Conservation (phyloP, 1,140 invertebrate genomes). For the Limonius californicus region DNA sequence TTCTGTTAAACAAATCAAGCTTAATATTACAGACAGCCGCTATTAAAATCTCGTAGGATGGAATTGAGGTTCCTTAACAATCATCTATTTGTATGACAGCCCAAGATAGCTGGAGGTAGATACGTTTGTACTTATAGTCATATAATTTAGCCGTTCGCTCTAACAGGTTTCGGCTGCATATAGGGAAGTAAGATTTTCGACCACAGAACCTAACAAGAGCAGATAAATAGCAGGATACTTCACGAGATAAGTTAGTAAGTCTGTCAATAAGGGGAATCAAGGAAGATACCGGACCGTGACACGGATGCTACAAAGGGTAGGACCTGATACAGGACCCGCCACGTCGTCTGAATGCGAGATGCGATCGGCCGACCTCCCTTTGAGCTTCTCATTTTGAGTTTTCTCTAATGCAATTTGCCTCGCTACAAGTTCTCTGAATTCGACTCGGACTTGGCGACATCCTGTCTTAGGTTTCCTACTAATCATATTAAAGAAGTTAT, state of each 20-base stretch:
- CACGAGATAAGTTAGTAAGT: conserved; percentile 1
- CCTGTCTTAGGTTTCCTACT: no score
- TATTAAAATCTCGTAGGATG: no score
- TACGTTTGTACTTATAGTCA: no score
- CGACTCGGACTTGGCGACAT: background rate
- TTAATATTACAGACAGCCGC: no score
- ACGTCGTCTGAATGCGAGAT: conserved; percentile 10
- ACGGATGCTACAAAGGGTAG: conserved; percentile 4
- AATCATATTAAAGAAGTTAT: no score
- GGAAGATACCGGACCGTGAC: conserved; percentile 10
- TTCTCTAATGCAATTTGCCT: conserved; percentile 6
- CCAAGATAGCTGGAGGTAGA: no score
- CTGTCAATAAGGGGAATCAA: conserved; percentile 13
- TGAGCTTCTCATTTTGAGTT: conserved; percentile 6
- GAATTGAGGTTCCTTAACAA: no score
- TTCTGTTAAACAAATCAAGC: no score
- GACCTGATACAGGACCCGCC: conserved; percentile 2
- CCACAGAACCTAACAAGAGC: background rate
- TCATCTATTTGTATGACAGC: no score
- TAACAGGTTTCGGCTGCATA: no score
- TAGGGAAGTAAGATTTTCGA: background rate
- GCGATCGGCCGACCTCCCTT: background rate
- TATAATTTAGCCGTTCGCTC: no score
- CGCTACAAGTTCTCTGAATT: conserved; percentile 1
- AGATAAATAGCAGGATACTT: conserved; percentile 6